Base-by-base conservation (phyloP, 2,797 vertebrate species). In the Acestrorhynchus altus region DNA sequence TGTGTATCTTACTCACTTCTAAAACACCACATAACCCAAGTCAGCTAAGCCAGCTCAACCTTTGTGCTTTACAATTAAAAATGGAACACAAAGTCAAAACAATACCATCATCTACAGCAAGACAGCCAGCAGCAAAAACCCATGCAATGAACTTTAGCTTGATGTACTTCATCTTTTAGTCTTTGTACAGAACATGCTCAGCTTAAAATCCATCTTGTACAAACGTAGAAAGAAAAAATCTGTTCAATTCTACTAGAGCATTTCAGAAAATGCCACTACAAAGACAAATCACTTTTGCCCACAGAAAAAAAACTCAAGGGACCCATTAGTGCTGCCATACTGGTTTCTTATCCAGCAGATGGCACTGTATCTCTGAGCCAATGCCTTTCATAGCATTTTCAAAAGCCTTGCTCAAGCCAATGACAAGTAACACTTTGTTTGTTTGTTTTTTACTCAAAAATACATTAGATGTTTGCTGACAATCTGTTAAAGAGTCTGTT, bases 321-420 rank as follows among this genome's bases (percentile, higher is more conserved):
- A 31, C 24, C 51, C 12, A 68, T 46, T 60, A 74, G 73, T 68
- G 16, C 71, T 73, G 52, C 56, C 44, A 68, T 46, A 26, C 51
- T 35, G 60, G 26, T 40, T 49, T 49, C 22, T 12, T 24, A 54
- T 69, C 71, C 77, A 79, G 71, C 71, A 79, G 77, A 74, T 79
- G 77, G 77, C 77, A 61, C 71, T 74, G 64, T 28, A 68, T 74
- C 70, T 74, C 20, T 57, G 46, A 54, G 51, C 18, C 54, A 74
- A 40, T 44, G 44, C 18, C 16, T 10, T 15, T 66, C 44, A 26
- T 22, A 26, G 5, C 20, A 2, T 24, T 66, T 66, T 66, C 5
- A 66, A 66, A 66, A 66, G 42, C 40, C 42, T 20, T 44, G 63
- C n/a, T 42, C 20, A 65, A 64, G 35, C 16, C 22, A 18, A 65